phyloP scores from a whole-genome alignment of 2,113 vertebrate genomes.

The Larimichthys polyactis region DNA sequence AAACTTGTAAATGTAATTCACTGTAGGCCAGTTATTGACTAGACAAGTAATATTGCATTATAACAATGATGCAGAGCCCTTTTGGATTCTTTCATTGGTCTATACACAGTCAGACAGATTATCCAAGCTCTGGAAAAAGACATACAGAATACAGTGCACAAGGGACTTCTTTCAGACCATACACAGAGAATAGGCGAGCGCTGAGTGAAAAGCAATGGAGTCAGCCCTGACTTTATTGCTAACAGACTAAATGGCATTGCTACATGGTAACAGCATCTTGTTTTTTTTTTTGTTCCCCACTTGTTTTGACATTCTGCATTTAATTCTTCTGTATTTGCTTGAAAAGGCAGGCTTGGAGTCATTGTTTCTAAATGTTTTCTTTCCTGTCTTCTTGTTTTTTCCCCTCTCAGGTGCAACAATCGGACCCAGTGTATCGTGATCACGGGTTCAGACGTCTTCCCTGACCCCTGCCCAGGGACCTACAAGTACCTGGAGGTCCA shows the following conservation, averaged over 20 bases:
- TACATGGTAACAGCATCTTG: background rate
- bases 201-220: conserved; percentile 20
- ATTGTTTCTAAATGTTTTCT: background rate
- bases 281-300: background rate
- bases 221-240: conserved; percentile 1
- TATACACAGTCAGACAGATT: conserved; percentile 9
- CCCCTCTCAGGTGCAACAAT: conserved; percentile 93
- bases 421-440: conserved; percentile 98
- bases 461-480: conserved; percentile 98
- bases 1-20: background rate
- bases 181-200: background rate
- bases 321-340: background rate
- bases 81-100: background rate
- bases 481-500: conserved; percentile 99
- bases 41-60: conserved; percentile 9
- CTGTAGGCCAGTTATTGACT: background rate
- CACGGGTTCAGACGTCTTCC: conserved; percentile 98
- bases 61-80: background rate
- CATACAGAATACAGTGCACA: background rate
- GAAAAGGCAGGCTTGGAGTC: background rate
- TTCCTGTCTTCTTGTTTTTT: conserved; percentile 55
- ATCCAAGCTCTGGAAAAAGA: conserved; percentile 24
- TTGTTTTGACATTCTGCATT: background rate
- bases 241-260: conserved; percentile 5
- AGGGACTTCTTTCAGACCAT: conserved; percentile 1